Percentiles rank a stretch among this genome's conserved stretches.
Evolutionary conservation across 2,888 invertebrate species (phyloP).

Genomic region (Troides aeacus): DNA sequence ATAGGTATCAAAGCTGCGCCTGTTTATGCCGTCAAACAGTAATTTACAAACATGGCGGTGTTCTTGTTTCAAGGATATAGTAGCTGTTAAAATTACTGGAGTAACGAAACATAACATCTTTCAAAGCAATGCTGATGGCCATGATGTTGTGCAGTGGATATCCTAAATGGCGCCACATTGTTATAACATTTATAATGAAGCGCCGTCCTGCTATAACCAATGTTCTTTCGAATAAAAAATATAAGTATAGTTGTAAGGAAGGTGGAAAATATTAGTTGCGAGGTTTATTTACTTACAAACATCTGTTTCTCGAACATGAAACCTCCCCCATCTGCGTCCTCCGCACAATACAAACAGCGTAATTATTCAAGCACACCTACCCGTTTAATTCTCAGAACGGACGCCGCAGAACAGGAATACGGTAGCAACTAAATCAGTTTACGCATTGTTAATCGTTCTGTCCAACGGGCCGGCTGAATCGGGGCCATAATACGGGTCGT

Average conservation of each 20-base stretch:
- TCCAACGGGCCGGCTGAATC: constrained; percentile 53
- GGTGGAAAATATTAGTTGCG: not conserved
- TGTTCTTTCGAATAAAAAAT: no score
- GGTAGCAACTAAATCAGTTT: constrained; percentile 61
- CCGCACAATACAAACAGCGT: constrained; percentile 24
- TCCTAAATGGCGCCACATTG: no score
- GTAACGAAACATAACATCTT: no score
- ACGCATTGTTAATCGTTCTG: constrained; percentile 66
- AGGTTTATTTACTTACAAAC: constrained; percentile 7
- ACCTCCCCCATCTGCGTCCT: constrained; percentile 22
- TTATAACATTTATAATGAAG: no score
- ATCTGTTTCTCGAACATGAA: constrained; percentile 16
- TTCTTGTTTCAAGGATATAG: no score
- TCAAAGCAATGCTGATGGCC: no score
- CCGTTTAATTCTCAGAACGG: constrained; percentile 25
- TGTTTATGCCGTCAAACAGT: no score
- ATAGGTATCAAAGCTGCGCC: no score
- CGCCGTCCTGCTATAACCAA: no score
- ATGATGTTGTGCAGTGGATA: no score
- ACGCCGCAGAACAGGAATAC: constrained; percentile 33
- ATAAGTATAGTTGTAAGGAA: not conserved
- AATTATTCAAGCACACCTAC: constrained; percentile 28
- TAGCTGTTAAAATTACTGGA: no score
- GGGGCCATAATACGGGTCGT: constrained; percentile 63
- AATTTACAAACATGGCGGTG: no score